These are phyloP conservation scores for Agrotis puta DNA, from an alignment of 2,888 invertebrate species.

Conservation along the genomic window DNA sequence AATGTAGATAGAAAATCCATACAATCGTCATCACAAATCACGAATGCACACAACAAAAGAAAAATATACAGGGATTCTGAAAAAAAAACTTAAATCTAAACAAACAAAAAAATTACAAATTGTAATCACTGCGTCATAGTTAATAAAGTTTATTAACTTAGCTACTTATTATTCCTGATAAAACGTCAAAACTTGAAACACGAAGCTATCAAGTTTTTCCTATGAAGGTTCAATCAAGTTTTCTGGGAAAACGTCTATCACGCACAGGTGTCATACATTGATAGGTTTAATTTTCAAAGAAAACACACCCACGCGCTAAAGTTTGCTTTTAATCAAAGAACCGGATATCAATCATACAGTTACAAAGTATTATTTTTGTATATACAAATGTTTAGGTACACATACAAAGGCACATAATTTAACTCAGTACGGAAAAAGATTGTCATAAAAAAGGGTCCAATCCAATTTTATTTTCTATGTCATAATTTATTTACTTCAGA, in stretches of 20 bases:
- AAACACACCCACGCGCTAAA: conserved; percentile 28
- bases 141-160: conserved; percentile 32
- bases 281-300: conserved; percentile 56
- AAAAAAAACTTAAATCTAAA: no score
- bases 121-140: neutral
- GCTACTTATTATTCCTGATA: conserved; percentile 32
- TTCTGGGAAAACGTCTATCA: conserved; percentile 62
- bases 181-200: conserved; percentile 53
- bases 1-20: no score
- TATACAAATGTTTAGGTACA: neutral
- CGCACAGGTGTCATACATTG: conserved; percentile 55
- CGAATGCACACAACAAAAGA: no score
- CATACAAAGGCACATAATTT: neutral
- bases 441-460: no score
- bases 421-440: neutral
- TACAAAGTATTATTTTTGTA: neutral
- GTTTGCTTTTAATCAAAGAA: conserved; percentile 25
- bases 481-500: no score
- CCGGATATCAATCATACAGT: conserved; percentile 10
- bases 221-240: conserved; percentile 49
- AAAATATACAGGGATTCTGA: no score
- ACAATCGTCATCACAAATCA: no score
- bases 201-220: conserved; percentile 39
- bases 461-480: no score
- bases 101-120: conserved; percentile 2